Evolutionary conservation across 23 tunicate genomes (phyloP).

Genomic region (Trididemnum clinides): DNA sequence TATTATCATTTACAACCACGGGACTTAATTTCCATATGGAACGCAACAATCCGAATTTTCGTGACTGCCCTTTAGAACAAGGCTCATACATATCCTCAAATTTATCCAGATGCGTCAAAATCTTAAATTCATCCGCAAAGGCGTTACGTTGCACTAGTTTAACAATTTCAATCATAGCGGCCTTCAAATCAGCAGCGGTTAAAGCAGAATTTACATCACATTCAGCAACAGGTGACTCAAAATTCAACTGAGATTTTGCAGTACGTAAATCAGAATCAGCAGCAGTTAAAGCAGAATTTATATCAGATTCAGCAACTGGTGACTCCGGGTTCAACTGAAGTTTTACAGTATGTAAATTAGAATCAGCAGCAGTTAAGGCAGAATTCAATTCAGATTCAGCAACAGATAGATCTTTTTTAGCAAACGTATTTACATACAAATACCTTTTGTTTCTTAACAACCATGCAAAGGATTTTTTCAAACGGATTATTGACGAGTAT

Average conservation of each 20-base stretch:
- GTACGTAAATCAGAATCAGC: too few relatives aligned
- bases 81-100: not conserved
- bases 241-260: too few relatives aligned
- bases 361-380: too few relatives aligned
- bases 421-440: not conserved
- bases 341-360: too few relatives aligned
- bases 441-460: not conserved
- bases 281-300: too few relatives aligned
- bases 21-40: not conserved
- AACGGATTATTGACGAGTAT: not conserved
- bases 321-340: too few relatives aligned
- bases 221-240: too few relatives aligned
- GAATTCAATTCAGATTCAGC: not conserved
- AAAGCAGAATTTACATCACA: too few relatives aligned
- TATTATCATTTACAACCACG: not conserved
- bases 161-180: not conserved
- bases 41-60: not conserved
- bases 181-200: not conserved
- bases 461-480: slow-evolving; percentile 6
- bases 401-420: not conserved
- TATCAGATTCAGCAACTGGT: too few relatives aligned
- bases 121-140: not conserved
- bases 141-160: not conserved
- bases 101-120: not conserved
- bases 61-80: not conserved